Evolutionary conservation across 2,113 vertebrate genomes (phyloP).

Genomic region (Ornithorhynchus anatinus): DNA sequence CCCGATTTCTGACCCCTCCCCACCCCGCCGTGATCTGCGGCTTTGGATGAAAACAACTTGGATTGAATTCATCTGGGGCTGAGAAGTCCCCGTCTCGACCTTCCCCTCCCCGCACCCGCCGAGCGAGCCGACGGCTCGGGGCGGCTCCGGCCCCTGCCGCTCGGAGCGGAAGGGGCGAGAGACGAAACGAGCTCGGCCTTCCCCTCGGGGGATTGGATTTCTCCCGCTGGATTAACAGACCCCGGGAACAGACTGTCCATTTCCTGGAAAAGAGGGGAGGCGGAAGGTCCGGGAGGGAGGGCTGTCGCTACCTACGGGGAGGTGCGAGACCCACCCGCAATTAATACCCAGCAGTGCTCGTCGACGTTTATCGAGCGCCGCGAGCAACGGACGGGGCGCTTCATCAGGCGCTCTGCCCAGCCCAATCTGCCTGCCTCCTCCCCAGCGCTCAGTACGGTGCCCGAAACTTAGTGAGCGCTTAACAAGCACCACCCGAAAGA

Average conservation of each 20-base stretch:
- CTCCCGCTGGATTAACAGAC: constrained; percentile 47
- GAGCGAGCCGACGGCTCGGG: constrained; percentile 61
- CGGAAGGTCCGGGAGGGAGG: background rate
- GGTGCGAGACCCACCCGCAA: too few relatives aligned
- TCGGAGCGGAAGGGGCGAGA: constrained; percentile 50
- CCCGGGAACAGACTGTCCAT: background rate
- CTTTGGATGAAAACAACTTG: constrained; percentile 71
- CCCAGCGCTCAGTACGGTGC: too few relatives aligned
- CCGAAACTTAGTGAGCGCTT: too few relatives aligned
- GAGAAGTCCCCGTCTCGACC: constrained; percentile 46
- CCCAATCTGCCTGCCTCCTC: too few relatives aligned
- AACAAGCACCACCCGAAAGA: too few relatives aligned
- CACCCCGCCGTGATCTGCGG: constrained; percentile 61
- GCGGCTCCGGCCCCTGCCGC: constrained; percentile 50
- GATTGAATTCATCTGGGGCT: constrained; percentile 64
- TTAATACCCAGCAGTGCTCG: too few relatives aligned
- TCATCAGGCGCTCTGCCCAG: too few relatives aligned
- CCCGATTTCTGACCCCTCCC: constrained; percentile 63
- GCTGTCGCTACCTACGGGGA: too few relatives aligned
- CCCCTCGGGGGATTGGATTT: constrained; percentile 48
- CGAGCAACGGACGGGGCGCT: too few relatives aligned
- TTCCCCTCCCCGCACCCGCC: constrained; percentile 40
- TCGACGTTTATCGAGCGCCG: too few relatives aligned
- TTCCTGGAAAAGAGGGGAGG: constrained; percentile 54
- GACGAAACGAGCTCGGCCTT: constrained; percentile 63